Evolutionary conservation across 2,888 invertebrate species (phyloP).

Genomic region (Drosophila setosimentum): DNA sequence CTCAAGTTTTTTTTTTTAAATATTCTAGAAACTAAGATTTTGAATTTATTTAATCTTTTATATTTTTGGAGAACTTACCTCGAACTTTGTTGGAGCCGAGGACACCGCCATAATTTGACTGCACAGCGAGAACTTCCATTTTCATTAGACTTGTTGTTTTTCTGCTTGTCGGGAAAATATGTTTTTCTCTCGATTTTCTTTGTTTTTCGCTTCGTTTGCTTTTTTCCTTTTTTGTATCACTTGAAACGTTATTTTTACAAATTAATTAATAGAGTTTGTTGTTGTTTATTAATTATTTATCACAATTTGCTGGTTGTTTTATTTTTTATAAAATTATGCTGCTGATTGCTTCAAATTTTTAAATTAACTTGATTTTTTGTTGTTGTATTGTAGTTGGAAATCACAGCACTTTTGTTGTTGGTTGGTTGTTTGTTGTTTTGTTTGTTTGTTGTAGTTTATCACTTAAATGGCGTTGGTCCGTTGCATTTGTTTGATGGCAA

Average conservation of each 20-base stretch:
- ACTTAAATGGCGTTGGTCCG: conserved; percentile 83
- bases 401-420: conserved; percentile 80
- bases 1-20: conserved; percentile 7
- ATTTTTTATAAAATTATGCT: conserved; percentile 42
- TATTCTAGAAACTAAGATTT: not conserved
- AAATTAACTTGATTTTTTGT: conserved; percentile 57
- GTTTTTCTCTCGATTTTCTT: conserved; percentile 40
- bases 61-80: conserved; percentile 65
- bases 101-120: conserved; percentile 70
- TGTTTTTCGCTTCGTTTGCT: conserved; percentile 28
- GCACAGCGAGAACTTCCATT: conserved; percentile 76
- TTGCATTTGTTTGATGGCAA: conserved; percentile 81
- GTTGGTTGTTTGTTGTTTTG: conserved; percentile 41
- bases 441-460: conserved; percentile 63
- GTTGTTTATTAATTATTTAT: conserved; percentile 47
- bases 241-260: conserved; percentile 52
- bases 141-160: conserved; percentile 66
- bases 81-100: conserved; percentile 78
- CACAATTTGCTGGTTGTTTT: conserved; percentile 73
- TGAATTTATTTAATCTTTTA: not conserved
- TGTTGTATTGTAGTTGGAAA: conserved; percentile 79
- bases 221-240: conserved; percentile 57
- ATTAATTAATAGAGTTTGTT: conserved; percentile 62
- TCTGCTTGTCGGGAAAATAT: conserved; percentile 29
- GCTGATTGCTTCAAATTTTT: conserved; percentile 71